A percentile compares a stretch with the other conserved stretches of the same genome.
Conservation (phyloP, 1,140 invertebrate species). For the Palaemon carinicauda region DNA sequence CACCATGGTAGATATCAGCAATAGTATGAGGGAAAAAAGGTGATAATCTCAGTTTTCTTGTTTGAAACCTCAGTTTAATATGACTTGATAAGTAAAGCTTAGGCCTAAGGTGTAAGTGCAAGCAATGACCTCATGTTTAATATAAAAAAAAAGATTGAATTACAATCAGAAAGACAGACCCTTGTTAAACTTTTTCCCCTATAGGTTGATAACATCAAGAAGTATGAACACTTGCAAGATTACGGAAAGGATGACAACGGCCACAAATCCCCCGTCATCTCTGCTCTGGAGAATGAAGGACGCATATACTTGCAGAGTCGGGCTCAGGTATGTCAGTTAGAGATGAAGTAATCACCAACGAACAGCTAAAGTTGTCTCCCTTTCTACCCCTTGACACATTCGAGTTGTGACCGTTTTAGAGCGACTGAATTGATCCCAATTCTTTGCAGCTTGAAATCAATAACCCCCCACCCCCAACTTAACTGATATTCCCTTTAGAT, state of each 20-base stretch:
- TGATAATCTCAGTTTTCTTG: no score
- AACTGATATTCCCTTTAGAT: no score
- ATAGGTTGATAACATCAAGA: neutral
- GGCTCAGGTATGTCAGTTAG: constrained; percentile 11
- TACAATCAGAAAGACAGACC: neutral
- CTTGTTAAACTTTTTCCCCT: neutral
- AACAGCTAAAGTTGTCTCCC: no score
- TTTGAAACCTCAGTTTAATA: no score
- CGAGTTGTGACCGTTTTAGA: no score
- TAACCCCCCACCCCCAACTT: no score
- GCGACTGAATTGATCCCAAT: no score
- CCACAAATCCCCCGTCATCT: constrained; percentile 44
- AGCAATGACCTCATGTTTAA: neutral
- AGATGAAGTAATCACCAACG: neutral
- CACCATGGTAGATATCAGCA: no score
- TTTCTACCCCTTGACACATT: no score
- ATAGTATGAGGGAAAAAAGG: no score
- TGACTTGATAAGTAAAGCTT: no score
- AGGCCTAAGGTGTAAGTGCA: neutral
- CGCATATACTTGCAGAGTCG: constrained; percentile 20
- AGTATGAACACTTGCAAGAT: neutral
- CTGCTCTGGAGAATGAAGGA: constrained; percentile 45
- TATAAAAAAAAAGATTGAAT: neutral
- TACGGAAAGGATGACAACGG: constrained; percentile 1
- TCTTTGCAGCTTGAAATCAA: no score